A percentile compares a stretch with the other conserved stretches of the same genome.
phyloP scores from a whole-genome alignment of 1,140 invertebrate species.

The Lepidurus apus region DNA sequence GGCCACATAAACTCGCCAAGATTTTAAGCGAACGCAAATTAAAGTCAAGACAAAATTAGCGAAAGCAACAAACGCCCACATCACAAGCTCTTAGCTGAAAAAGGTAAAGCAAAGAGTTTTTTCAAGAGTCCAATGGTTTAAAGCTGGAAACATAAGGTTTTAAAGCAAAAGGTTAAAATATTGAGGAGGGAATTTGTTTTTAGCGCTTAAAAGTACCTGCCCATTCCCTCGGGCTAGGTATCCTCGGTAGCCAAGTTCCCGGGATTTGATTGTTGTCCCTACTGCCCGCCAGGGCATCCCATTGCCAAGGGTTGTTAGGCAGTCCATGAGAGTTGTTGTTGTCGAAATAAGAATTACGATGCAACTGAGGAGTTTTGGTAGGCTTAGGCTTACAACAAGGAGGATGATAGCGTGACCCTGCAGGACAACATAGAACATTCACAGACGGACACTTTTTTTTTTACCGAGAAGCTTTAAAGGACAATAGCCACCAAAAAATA shows the following conservation, averaged over 20 bases:
- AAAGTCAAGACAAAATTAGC: no score
- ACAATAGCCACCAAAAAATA: no score
- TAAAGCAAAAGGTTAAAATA: no score
- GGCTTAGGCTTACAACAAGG: slow-evolving; percentile 11
- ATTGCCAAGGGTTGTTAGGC: background rate
- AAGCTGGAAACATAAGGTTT: background rate
- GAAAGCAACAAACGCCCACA: no score
- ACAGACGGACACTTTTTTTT: background rate
- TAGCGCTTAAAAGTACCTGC: slow-evolving; percentile 2
- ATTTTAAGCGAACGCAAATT: no score
- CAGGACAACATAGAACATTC: background rate
- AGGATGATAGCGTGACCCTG: slow-evolving; percentile 13
- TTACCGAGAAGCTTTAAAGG: background rate
- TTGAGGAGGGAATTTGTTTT: background rate
- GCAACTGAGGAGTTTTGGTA: slow-evolving; percentile 4
- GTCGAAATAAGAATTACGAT: slow-evolving; percentile 1
- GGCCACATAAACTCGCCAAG: no score
- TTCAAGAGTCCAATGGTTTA: no score
- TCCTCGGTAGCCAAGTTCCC: background rate
- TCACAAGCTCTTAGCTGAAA: no score
- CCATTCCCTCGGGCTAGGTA: background rate
- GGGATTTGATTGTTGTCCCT: slow-evolving; percentile 14
- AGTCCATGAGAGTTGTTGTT: background rate
- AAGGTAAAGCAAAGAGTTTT: no score
- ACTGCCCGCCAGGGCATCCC: slow-evolving; percentile 2